Conservation (phyloP, 2,113 vertebrate species). For the Zingel zingel region DNA sequence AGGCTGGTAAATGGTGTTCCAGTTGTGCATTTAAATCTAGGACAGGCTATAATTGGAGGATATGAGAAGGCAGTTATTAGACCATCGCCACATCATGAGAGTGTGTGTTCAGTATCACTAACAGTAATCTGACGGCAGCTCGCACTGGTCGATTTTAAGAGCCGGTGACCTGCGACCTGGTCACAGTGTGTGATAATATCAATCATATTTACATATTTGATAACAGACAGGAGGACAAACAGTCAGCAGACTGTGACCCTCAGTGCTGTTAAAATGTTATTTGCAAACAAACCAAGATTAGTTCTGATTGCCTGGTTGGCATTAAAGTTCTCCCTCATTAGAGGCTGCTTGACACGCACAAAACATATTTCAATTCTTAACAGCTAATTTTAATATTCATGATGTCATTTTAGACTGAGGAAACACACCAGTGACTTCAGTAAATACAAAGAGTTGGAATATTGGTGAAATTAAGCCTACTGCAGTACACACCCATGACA, state of each 20-base stretch:
- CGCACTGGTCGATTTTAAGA: constrained; percentile 16
- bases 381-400: constrained; percentile 4
- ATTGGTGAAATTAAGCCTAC: background rate
- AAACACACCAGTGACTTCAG: constrained; percentile 4
- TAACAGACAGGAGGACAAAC: constrained; percentile 7
- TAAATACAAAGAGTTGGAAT: background rate
- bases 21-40: constrained; percentile 2
- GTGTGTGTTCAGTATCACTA: constrained; percentile 19
- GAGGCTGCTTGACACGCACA: constrained; percentile 1
- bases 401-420: background rate
- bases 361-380: background rate
- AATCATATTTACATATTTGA: constrained; percentile 37
- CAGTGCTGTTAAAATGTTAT: constrained; percentile 2
- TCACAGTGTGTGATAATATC: constrained; percentile 9
- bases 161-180: constrained; percentile 3
- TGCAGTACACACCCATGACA: background rate
- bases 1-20: constrained; percentile 4
- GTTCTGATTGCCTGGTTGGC: background rate
- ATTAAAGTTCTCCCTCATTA: background rate
- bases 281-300: constrained; percentile 13
- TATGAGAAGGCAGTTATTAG: constrained; percentile 4
- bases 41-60: constrained; percentile 11
- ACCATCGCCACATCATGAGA: background rate
- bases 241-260: background rate
- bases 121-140: constrained; percentile 15